Percentiles rank a stretch among this genome's conserved stretches.
Conservation (phyloP, 2,888 invertebrate species). For the Blera fallax region DNA sequence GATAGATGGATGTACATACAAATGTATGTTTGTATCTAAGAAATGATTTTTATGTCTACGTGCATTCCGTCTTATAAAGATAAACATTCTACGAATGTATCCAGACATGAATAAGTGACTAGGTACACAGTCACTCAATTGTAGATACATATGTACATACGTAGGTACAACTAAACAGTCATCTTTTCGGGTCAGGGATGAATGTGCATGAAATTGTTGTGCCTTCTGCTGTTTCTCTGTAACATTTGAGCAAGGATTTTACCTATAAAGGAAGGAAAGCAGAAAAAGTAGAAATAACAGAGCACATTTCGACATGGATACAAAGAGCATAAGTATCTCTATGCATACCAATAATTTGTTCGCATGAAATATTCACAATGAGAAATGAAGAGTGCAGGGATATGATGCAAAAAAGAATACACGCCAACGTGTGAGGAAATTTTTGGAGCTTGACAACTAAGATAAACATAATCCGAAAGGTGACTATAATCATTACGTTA, state of each 20-base stretch:
- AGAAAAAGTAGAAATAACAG: neutral
- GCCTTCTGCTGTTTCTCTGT: constrained; percentile 13
- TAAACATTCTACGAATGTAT: neutral
- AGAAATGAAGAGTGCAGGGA: neutral
- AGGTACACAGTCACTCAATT: neutral
- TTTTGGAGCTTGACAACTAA: neutral
- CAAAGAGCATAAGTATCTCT: neutral
- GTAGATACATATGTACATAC: too few relatives aligned
- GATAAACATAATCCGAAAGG: neutral
- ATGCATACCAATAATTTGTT: neutral
- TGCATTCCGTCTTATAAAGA: neutral
- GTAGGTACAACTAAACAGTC: neutral
- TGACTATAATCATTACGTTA: too few relatives aligned
- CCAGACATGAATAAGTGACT: neutral
- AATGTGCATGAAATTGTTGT: constrained; percentile 31
- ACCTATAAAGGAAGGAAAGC: neutral
- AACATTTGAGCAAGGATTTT: neutral
- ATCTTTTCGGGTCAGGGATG: constrained; percentile 58
- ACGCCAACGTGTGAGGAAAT: neutral
- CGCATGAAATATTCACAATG: neutral
- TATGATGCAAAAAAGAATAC: neutral
- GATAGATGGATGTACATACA: neutral
- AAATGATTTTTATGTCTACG: neutral
- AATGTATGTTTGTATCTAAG: neutral
- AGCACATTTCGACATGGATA: neutral